Evolutionary conservation across 1,140 invertebrate genomes (phyloP).

Genomic region (Trachymyrmex septentrionalis): DNA sequence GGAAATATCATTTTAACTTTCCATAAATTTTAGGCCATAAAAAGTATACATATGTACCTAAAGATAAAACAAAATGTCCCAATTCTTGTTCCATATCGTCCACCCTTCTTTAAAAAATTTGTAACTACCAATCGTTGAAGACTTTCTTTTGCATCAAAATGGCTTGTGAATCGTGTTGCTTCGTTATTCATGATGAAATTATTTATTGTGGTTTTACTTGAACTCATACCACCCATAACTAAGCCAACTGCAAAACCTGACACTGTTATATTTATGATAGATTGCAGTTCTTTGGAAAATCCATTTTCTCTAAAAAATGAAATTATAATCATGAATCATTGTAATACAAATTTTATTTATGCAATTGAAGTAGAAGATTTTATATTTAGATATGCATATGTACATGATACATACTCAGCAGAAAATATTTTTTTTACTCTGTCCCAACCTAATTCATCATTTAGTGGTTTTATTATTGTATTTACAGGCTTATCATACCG

Average conservation of each 20-base stretch:
- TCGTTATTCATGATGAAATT: conserved; percentile 92
- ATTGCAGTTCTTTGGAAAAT: conserved; percentile 88
- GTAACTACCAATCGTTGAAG: conserved; percentile 89
- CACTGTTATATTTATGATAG: conserved; percentile 87
- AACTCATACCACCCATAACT: conserved; percentile 88
- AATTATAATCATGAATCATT: not conserved
- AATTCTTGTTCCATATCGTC: conserved; percentile 88
- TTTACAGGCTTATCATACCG: not conserved
- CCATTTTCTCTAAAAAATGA: conserved; percentile 88
- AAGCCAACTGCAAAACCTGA: conserved; percentile 88
- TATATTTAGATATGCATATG: not conserved
- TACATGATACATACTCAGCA: conserved; percentile 57
- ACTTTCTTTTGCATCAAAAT: conserved; percentile 90
- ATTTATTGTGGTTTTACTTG: conserved; percentile 88
- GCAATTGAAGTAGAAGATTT: not conserved
- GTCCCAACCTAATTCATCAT: conserved; percentile 56
- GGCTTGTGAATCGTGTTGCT: conserved; percentile 89
- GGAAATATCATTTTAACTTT: conserved; percentile 19
- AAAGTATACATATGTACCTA: conserved; percentile 86
- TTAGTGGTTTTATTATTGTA: not conserved
- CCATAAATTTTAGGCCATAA: not conserved
- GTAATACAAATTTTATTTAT: not conserved
- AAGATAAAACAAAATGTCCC: conserved; percentile 89
- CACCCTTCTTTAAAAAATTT: conserved; percentile 90
- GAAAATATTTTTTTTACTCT: conserved; percentile 65